These are phyloP conservation scores for Belgica antarctica DNA, from an alignment of 2,888 invertebrate genomes.

Conservation along the genomic window DNA sequence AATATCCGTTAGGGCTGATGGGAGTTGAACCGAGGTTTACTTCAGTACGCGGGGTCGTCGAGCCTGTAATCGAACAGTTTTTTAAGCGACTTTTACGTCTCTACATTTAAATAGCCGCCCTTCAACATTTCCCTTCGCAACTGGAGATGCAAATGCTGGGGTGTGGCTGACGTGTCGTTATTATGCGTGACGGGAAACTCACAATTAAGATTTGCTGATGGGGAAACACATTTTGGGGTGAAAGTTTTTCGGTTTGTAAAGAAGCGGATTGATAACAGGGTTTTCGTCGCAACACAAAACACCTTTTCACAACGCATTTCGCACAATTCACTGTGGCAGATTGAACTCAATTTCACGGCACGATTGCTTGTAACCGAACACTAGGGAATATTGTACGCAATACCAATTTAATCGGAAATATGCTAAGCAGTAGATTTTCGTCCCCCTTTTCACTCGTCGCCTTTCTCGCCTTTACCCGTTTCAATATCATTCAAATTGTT, in stretches of 20 bases:
- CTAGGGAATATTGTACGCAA: not conserved
- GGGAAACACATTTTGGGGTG: too few relatives aligned
- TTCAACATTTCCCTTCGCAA: too few relatives aligned
- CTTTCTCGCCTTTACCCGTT: not conserved
- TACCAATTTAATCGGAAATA: slow-evolving; percentile 10
- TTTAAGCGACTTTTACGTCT: too few relatives aligned
- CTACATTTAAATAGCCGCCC: too few relatives aligned
- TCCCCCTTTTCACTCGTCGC: too few relatives aligned
- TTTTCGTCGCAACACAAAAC: too few relatives aligned
- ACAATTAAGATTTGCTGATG: not conserved
- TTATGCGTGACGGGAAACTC: not conserved
- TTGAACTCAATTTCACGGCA: not conserved
- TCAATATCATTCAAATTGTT: not conserved
- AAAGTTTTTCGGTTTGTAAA: too few relatives aligned
- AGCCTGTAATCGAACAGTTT: too few relatives aligned
- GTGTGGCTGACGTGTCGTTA: not conserved
- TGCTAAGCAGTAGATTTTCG: not conserved
- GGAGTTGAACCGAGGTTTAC: too few relatives aligned
- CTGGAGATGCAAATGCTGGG: slow-evolving; percentile 7
- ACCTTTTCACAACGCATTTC: slow-evolving; percentile 6
- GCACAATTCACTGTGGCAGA: not conserved
- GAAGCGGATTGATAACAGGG: too few relatives aligned
- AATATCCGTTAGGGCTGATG: not conserved
- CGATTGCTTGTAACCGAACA: not conserved
- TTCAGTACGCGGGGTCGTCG: too few relatives aligned